phyloP scores from a whole-genome alignment of 2,113 vertebrate genomes.

The Zapornia atra region DNA sequence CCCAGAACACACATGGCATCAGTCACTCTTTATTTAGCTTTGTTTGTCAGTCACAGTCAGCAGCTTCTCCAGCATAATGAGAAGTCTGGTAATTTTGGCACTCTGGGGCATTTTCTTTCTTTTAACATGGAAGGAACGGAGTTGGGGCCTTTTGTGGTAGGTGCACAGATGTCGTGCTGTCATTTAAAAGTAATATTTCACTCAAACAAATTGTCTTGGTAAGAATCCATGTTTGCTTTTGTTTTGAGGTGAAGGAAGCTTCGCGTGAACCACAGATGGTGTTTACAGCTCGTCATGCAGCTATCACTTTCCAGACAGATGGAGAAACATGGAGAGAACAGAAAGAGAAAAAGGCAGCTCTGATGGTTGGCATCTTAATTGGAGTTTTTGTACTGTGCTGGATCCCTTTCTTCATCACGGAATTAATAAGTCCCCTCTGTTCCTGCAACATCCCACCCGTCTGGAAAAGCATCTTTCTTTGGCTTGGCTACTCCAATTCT shows the following conservation, averaged over 20 bases:
- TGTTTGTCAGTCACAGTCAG: not conserved
- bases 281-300: conserved; percentile 43
- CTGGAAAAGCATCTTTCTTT: conserved; percentile 78
- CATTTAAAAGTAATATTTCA: conserved; percentile 40
- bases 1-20: not conserved
- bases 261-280: conserved; percentile 63
- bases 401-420: conserved; percentile 74
- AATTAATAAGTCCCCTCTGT: conserved; percentile 74
- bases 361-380: conserved; percentile 77
- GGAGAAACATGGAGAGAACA: conserved; percentile 72
- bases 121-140: not conserved
- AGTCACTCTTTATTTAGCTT: not conserved
- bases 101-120: conserved; percentile 1
- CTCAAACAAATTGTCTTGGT: conserved; percentile 31
- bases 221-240: conserved; percentile 60
- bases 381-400: conserved; percentile 76
- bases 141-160: not conserved
- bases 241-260: conserved; percentile 70
- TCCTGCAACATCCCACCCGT: conserved; percentile 72
- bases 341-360: conserved; percentile 74
- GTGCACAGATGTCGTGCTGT: conserved; percentile 44
- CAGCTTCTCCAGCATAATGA: conserved; percentile 3
- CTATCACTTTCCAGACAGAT: conserved; percentile 61
- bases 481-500: conserved; percentile 78
- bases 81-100: not conserved